Evolutionary conservation across 2,888 invertebrate species (phyloP).

Genomic region (Eudasyphora cyanicolor): DNA sequence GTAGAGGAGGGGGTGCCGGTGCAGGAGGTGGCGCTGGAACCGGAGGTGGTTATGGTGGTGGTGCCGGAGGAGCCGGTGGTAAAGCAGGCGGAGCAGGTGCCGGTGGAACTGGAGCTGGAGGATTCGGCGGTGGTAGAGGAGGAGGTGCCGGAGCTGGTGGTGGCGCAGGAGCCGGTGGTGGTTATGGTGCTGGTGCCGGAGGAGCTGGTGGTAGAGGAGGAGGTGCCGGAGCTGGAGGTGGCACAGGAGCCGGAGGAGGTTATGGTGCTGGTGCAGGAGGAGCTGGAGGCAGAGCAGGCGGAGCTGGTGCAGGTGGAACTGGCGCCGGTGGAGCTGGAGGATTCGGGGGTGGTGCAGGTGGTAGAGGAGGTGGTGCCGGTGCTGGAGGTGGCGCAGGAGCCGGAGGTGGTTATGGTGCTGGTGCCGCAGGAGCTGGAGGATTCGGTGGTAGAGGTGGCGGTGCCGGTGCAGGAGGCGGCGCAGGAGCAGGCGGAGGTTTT

Average conservation of each 20-base stretch:
- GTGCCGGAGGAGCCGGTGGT: slow-evolving; percentile 69
- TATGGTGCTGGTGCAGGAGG: slow-evolving; percentile 64
- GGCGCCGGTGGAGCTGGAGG: slow-evolving; percentile 67
- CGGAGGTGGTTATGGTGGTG: slow-evolving; percentile 62
- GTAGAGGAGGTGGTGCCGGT: slow-evolving; percentile 61
- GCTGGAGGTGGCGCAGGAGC: slow-evolving; percentile 38
- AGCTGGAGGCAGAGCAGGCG: neutral
- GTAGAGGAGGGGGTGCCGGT: slow-evolving; percentile 66
- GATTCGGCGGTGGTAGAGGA: slow-evolving; percentile 67
- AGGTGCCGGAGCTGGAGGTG: slow-evolving; percentile 61
- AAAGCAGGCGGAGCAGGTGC: slow-evolving; percentile 64
- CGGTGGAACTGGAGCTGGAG: slow-evolving; percentile 70
- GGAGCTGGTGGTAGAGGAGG: slow-evolving; percentile 61
- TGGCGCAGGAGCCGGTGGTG: slow-evolving; percentile 55
- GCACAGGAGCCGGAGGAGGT: slow-evolving; percentile 27
- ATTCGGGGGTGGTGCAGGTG: slow-evolving; percentile 69
- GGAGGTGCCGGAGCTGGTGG: slow-evolving; percentile 40
- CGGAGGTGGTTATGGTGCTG: slow-evolving; percentile 29
- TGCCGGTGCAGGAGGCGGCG: slow-evolving; percentile 41
- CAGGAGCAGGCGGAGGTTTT: slow-evolving; percentile 66
- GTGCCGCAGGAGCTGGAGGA: slow-evolving; percentile 52
- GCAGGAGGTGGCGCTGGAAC: slow-evolving; percentile 50
- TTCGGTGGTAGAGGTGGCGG: slow-evolving; percentile 52
- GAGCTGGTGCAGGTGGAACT: slow-evolving; percentile 69
- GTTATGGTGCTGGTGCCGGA: slow-evolving; percentile 42